A percentile compares a stretch with the other conserved stretches of the same genome.
These are phyloP conservation scores for Pseudomyrmex dendroicus DNA, from an alignment of 1,140 invertebrate genomes.

Conservation along the genomic window DNA sequence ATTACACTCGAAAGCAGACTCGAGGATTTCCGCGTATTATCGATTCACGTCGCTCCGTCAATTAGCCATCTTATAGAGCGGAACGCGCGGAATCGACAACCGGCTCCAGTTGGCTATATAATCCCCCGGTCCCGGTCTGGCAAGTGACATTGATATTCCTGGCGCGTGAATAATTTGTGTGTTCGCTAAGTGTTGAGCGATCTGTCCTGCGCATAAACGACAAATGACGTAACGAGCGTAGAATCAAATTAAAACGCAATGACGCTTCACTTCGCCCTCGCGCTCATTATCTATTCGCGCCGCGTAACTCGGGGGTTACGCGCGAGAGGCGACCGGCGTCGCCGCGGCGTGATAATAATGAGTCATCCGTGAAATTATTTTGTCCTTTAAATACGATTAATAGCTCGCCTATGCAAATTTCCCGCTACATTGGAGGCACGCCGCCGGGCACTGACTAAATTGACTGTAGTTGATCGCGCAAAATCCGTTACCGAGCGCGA, in stretches of 20 bases:
- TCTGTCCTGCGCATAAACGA: conserved; percentile 49
- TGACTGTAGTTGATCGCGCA: conserved; percentile 38
- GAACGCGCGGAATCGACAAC: conserved; percentile 57
- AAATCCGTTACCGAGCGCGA: conserved; percentile 31
- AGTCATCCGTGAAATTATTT: conserved; percentile 54
- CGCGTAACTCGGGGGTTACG: neutral
- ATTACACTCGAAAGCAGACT: conserved; percentile 27
- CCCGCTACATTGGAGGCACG: conserved; percentile 22
- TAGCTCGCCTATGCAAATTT: conserved; percentile 40
- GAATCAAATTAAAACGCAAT: conserved; percentile 60
- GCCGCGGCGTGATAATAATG: conserved; percentile 42
- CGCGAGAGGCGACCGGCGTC: neutral
- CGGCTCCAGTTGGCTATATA: conserved; percentile 43
- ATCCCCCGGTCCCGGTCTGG: neutral
- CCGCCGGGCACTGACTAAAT: conserved; percentile 23
- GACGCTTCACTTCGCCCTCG: conserved; percentile 20
- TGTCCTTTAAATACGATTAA: conserved; percentile 49
- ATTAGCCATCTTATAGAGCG: conserved; percentile 56
- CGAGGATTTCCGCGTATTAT: conserved; percentile 26
- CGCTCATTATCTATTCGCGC: conserved; percentile 36
- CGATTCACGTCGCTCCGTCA: conserved; percentile 54
- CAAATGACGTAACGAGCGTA: conserved; percentile 57
- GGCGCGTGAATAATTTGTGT: conserved; percentile 46
- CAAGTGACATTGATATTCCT: conserved; percentile 64
- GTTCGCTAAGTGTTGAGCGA: conserved; percentile 41